phyloP scores from a whole-genome alignment of 2,113 vertebrate species.

The Chrysochloris asiatica region DNA sequence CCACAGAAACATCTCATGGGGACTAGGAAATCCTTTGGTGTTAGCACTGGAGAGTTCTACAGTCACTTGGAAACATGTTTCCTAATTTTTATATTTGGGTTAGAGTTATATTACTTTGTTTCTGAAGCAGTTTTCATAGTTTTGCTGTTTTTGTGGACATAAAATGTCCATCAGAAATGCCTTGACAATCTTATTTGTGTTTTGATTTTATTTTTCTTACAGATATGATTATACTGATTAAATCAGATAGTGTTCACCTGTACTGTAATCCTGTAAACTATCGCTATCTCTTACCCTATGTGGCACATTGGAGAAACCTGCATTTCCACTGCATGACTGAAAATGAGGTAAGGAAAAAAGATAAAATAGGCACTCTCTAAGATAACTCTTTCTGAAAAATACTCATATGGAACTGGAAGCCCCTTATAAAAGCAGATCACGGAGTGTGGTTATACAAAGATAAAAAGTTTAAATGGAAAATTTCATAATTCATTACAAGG shows the following conservation, averaged over 20 bases:
- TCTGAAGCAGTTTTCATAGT: constrained; percentile 42
- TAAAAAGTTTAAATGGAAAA: background rate
- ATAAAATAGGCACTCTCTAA: background rate
- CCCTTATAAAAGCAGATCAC: background rate
- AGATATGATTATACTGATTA: constrained; percentile 97
- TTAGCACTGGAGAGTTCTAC: background rate
- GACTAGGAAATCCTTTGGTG: background rate
- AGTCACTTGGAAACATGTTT: constrained; percentile 18
- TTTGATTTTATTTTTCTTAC: constrained; percentile 74
- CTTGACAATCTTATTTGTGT: constrained; percentile 45
- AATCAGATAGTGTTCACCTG: constrained; percentile 94
- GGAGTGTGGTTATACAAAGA: background rate
- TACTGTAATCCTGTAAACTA: constrained; percentile 99
- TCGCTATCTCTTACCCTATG: constrained; percentile 91
- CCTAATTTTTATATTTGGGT: constrained; percentile 33
- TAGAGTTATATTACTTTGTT: constrained; percentile 38
- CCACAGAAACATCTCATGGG: background rate
- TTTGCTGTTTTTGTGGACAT: constrained; percentile 20
- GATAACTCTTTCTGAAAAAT: constrained; percentile 25
- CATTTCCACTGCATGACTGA: constrained; percentile 96
- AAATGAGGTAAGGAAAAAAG: constrained; percentile 89
- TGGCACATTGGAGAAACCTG: constrained; percentile 97
- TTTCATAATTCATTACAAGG: background rate
- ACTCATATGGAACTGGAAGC: background rate
- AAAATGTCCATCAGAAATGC: no score